Base-by-base conservation (phyloP, 1,140 invertebrate species). In the Plectus sambesii region DNA sequence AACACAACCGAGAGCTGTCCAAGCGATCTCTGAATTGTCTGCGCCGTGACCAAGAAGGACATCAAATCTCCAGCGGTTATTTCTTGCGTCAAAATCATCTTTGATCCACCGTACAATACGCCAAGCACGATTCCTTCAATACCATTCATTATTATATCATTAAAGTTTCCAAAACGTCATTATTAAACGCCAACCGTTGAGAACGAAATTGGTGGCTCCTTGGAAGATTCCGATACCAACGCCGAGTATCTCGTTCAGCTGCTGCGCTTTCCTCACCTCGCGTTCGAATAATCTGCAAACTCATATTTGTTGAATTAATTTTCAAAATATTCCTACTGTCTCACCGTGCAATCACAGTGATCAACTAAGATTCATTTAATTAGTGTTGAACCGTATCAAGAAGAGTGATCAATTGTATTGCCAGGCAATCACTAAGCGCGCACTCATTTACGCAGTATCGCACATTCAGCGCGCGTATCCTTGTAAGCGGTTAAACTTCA, bases 1-100 rank as follows among this genome's bases (percentile, higher is more conserved):
- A 89, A 85, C 22, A 93, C 67, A 3, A 92, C 66, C 1, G 87
- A 92, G 8, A 93, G 74, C 66, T 93, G 86, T 1, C 82, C 80
- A 8, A 93, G 72, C 0, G 87, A 93, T 47, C 73, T 74, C 68
- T 94, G 89, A 49, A 94, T 85, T 0, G 85, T 92, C 74, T 96
- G 90, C 0, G 87, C 81, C 12, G 88, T 84, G 15, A 90, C 87
- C 5, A 96, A 73, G 71, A 93, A 96, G 2, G 87, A 82, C 87
- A 96, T 94, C 6, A 96, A 75, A 57, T 88, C 80, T 40, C 90
- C 90, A 6, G 85, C 77, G 9, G 82, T 78, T 55, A 94, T 73
- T 61, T 85, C 78, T 26, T 82, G 78, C 3, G 76, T 77, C 0
- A 82, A 80, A 75, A 96, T 81, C 12, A 90, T 72, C 60, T 82